These are phyloP conservation scores for Proteles cristata DNA, from an alignment of 2,113 vertebrate species.

Conservation along the genomic window DNA sequence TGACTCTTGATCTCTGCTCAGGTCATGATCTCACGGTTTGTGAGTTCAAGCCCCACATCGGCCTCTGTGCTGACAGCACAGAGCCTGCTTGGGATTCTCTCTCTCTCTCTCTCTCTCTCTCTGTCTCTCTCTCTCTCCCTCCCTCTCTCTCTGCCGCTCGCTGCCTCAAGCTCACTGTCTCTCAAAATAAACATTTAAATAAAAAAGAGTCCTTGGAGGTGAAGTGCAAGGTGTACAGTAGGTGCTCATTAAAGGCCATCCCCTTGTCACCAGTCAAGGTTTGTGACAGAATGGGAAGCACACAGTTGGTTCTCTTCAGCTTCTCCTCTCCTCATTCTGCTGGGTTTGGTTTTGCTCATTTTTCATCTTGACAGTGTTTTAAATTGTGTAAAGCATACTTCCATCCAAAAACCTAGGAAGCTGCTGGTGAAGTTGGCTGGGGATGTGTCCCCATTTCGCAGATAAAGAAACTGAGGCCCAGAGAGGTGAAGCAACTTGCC, in stretches of 20 bases:
- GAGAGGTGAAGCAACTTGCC: background rate
- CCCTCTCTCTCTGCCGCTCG: too few relatives aligned
- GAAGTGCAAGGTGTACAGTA: rapidly evolving
- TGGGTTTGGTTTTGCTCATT: background rate
- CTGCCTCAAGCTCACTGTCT: too few relatives aligned
- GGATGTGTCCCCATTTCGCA: background rate
- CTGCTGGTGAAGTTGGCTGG: background rate
- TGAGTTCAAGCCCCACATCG: too few relatives aligned
- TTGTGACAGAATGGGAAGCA: rapidly evolving
- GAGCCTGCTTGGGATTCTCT: too few relatives aligned
- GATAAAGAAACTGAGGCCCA: background rate
- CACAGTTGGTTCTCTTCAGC: rapidly evolving
- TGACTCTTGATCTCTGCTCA: too few relatives aligned
- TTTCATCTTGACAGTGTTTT: background rate
- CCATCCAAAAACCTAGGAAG: background rate
- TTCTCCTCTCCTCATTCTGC: background rate
- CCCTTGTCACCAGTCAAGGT: rapidly evolving
- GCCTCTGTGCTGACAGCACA: too few relatives aligned
- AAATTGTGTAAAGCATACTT: background rate
- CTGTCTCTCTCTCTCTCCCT: too few relatives aligned
- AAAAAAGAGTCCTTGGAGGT: background rate
- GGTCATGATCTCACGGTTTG: too few relatives aligned
- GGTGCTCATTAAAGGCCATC: background rate
- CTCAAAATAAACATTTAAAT: too few relatives aligned
- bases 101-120: too few relatives aligned